Base-by-base conservation (phyloP, 1,140 invertebrate species). In the Oncopodura yosiiana region DNA sequence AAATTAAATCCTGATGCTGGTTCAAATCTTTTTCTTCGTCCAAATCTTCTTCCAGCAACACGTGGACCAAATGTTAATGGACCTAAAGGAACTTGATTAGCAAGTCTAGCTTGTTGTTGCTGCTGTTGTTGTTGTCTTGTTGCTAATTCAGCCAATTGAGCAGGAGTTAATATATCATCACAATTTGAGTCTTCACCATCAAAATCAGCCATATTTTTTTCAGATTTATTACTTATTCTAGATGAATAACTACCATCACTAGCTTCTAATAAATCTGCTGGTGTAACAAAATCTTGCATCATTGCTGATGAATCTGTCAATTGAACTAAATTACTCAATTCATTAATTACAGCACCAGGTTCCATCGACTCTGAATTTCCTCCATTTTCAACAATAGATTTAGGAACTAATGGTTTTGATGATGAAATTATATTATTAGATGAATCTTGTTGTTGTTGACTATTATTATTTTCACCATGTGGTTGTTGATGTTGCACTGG, bases 161-260 rank as follows among this genome's bases (percentile, higher is more conserved):
- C 61, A 30, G 78, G 77, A 8, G 81, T 80, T 14, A 94, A 70
- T 69, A 93, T 89, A 62, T 93, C 89, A 67, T 93, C 84, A 69
- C 83, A 83, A 21, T 81, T 84, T 30, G 84, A 88, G 63, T 93
- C 87, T 66, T 94, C 90, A 23, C 90, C 91, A 62, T 94, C 90
- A 66, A 94, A 89, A 70, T 94, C 90, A 0, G 87, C 88, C 78
- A 94, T 82, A 69, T 93, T 93, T 60, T 92, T 93, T 62, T 92
- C 88, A n/a, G 87, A 92, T 72, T 93, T 92, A 53, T 85, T 89
- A 37, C 87, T 90, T 71, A 92, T 82, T 18, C 86, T 77, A 19
- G 89, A 93, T 36, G 87, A 92, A 65, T 87, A 84, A 56, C 82
- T 85, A 1, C 84, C 85, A 56, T 81, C 79, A 66, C 57, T 58